Evolutionary conservation across 2,888 invertebrate species (phyloP).

Genomic region (Tanypteryx hageni): DNA sequence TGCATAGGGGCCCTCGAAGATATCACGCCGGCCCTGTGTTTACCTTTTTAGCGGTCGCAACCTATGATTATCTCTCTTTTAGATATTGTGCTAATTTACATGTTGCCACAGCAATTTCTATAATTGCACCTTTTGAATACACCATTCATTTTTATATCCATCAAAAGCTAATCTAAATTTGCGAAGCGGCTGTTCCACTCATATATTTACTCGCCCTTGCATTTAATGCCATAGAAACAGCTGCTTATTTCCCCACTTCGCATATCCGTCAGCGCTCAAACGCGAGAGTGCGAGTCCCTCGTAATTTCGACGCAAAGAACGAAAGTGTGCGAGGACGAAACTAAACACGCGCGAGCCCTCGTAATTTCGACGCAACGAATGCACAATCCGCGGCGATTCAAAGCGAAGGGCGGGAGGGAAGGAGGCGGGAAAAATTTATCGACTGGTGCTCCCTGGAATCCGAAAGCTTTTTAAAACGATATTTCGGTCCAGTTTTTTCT

Average conservation of each 20-base stretch:
- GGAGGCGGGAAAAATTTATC: not conserved
- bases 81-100: too few relatives aligned
- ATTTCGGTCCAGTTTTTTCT: not conserved
- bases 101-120: too few relatives aligned
- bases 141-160: not conserved
- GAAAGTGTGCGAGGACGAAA: not conserved
- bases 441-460: not conserved
- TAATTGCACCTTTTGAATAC: not conserved
- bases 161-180: not conserved
- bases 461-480: not conserved
- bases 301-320: not conserved
- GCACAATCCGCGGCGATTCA: not conserved
- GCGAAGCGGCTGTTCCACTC: not conserved
- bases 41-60: too few relatives aligned
- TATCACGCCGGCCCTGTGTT: too few relatives aligned
- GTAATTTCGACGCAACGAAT: not conserved
- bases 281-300: not conserved
- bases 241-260: too few relatives aligned
- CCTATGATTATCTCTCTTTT: too few relatives aligned
- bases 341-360: not conserved
- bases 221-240: not conserved
- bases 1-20: too few relatives aligned
- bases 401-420: not conserved
- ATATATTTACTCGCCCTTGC: not conserved
- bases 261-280: too few relatives aligned